Conservation (phyloP, 1,140 invertebrate genomes). For the Maniola jurtina region DNA sequence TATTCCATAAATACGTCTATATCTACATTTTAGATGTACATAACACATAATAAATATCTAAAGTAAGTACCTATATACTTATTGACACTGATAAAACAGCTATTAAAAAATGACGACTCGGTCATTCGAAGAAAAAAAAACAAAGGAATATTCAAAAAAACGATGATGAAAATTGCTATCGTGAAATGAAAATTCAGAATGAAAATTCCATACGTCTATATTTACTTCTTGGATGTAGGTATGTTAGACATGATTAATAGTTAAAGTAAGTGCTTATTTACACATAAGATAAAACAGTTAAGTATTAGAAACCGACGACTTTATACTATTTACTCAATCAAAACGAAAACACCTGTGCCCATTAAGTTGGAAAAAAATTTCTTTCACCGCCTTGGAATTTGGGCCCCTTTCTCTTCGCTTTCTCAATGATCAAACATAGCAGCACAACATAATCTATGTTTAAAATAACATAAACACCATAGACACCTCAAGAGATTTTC, state of each 20-base stretch:
- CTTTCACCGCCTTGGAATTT: slow-evolving; percentile 26
- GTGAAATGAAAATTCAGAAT: too few relatives aligned
- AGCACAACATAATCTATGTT: slow-evolving; percentile 10
- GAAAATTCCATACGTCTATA: too few relatives aligned
- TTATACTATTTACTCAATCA: slow-evolving; percentile 3
- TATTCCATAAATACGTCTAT: too few relatives aligned
- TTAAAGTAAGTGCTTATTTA: not conserved
- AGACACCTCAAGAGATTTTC: not conserved
- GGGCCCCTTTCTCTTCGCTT: slow-evolving; percentile 27
- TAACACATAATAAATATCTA: too few relatives aligned
- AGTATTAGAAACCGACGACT: not conserved
- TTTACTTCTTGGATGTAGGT: too few relatives aligned
- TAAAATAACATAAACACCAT: slow-evolving; percentile 1
- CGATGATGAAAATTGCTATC: too few relatives aligned
- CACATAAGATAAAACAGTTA: not conserved
- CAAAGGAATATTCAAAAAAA: too few relatives aligned
- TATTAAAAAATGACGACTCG: too few relatives aligned
- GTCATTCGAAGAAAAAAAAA: too few relatives aligned
- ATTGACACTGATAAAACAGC: too few relatives aligned
- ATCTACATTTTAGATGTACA: too few relatives aligned
- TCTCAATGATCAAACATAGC: slow-evolving; percentile 16
- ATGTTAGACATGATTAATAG: not conserved
- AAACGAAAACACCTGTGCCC: slow-evolving; percentile 19
- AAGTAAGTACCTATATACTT: too few relatives aligned
- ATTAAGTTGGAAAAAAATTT: slow-evolving; percentile 19